phyloP scores from a whole-genome alignment of 2,113 vertebrate species.

The Vanacampus margaritifer region DNA sequence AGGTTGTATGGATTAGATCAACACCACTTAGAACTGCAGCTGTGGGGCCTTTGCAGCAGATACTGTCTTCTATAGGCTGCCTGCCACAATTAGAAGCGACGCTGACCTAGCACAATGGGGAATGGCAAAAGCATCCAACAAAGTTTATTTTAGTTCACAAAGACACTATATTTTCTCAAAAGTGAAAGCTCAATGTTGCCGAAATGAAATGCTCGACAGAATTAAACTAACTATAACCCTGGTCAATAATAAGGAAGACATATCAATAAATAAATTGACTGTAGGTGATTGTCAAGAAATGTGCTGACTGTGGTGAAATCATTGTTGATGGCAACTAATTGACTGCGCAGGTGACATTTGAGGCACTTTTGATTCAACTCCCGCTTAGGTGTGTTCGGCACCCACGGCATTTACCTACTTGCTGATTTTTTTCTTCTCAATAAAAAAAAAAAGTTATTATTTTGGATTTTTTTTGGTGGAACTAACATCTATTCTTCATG shows the following conservation, averaged over 20 bases:
- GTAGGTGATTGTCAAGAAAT: too few species aligned
- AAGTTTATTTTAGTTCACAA: too few species aligned
- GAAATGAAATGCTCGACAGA: neutral
- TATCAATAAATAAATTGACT: too few species aligned
- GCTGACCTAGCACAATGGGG: neutral
- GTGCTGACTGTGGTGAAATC: neutral
- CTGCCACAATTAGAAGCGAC: conserved; percentile 28
- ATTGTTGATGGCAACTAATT: neutral
- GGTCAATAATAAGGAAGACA: too few species aligned
- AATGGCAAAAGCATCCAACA: neutral
- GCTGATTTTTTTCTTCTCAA: too few species aligned
- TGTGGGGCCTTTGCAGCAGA: conserved; percentile 32
- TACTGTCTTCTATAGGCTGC: conserved; percentile 4
- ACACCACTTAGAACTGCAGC: conserved; percentile 47
- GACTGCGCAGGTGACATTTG: too few species aligned
- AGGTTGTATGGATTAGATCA: conserved; percentile 67
- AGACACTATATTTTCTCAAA: neutral
- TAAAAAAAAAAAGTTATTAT: too few species aligned
- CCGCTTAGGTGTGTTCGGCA: too few species aligned
- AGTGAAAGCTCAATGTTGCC: neutral
- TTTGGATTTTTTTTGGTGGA: too few species aligned
- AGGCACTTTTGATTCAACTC: too few species aligned
- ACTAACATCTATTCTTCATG: too few species aligned
- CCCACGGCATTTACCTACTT: too few species aligned
- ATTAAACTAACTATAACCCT: neutral